Conservation (phyloP, 2,797 vertebrate species). For the Xyrichtys novacula region DNA sequence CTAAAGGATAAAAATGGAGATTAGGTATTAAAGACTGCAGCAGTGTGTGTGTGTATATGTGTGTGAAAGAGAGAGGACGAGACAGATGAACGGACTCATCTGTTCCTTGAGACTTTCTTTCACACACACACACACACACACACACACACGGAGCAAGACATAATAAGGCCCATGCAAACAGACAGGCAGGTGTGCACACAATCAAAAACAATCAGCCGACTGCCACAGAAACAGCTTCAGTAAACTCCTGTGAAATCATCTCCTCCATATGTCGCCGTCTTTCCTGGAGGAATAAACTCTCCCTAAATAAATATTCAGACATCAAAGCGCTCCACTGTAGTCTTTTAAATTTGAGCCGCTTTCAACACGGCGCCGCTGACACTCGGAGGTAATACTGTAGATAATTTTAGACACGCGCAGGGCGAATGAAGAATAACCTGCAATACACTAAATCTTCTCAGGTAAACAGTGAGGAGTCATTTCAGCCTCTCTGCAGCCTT, state of each 20-base stretch:
- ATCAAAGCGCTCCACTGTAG: conserved; percentile 52
- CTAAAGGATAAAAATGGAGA: conserved; percentile 44
- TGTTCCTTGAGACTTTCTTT: conserved; percentile 48
- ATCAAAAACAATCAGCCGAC: conserved; percentile 53
- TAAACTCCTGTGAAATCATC: conserved; percentile 58
- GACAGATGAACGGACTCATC: conserved; percentile 58
- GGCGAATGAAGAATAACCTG: conserved; percentile 30
- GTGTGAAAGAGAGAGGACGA: conserved; percentile 13
- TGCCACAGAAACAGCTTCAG: conserved; percentile 56
- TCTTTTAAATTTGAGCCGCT: conserved; percentile 53
- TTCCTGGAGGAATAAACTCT: conserved; percentile 59
- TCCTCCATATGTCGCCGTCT: conserved; percentile 57
- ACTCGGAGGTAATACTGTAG: conserved; percentile 48
- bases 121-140: conserved; percentile 23
- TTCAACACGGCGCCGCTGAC: conserved; percentile 55
- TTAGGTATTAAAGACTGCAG: conserved; percentile 44
- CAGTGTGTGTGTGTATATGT: conserved; percentile 2
- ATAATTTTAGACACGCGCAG: conserved; percentile 47
- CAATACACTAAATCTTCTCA: conserved; percentile 6
- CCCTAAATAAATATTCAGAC: conserved; percentile 56
- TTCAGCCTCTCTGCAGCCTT: not conserved
- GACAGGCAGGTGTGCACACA: conserved; percentile 14
- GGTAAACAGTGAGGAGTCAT: conserved; percentile 21
- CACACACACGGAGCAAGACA: conserved; percentile 18
- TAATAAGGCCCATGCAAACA: conserved; percentile 33